Evolutionary conservation across 2,113 vertebrate genomes (phyloP), one percentile per base, ranked within the genome.

Genomic region (Platichthys stellatus): DNA sequence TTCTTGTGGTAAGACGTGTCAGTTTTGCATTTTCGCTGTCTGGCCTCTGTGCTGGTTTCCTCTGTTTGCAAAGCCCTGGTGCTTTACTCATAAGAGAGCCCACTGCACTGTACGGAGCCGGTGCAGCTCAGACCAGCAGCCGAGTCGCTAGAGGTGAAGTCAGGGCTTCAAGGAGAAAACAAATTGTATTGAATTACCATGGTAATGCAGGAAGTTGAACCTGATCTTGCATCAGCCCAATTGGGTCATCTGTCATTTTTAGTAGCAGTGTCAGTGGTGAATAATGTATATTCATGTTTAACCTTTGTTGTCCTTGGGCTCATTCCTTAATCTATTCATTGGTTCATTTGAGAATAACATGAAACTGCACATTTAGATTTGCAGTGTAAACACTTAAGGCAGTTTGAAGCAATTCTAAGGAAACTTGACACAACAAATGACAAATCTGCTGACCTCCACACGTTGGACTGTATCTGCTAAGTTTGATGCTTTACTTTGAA

Each of bases 151-250:
- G 28, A 58, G 65, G 28, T 63, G 61, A 70, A 12, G 9, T 53
- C 8, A 61, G 35, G n/a, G 57, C 56, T 56, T 68, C 66, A 87
- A 82, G 82, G 78, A 81, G 74, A 83, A 80, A 69, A 75, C 47
- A 56, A 74, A 75, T 77, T 65, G 61, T n/a, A 38, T 43, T 56
- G 53, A 38, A 76, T 84, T 61, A 81, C 76, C 45, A 67, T 62
- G 51, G 67, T 73, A 82, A 80, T 69, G 49, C 35, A 28, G 38
- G 28, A 67, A 61, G 77, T 67, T 76, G 58, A 23, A 60, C 28
- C 68, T 82, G 72, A 84, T 87, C 81, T 81, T 85, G 59, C 77
- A 76, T 66, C 13, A 57, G 23, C 58, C 65, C 74, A 68, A 86
- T 86, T 64, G 70, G 69, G 45, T 59, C 21, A 24, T 83, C 35